Percentiles rank a stretch among this genome's conserved stretches.
These are phyloP conservation scores for Sebastes steindachneri DNA, from an alignment of 2,797 vertebrate genomes.

Conservation along the genomic window DNA sequence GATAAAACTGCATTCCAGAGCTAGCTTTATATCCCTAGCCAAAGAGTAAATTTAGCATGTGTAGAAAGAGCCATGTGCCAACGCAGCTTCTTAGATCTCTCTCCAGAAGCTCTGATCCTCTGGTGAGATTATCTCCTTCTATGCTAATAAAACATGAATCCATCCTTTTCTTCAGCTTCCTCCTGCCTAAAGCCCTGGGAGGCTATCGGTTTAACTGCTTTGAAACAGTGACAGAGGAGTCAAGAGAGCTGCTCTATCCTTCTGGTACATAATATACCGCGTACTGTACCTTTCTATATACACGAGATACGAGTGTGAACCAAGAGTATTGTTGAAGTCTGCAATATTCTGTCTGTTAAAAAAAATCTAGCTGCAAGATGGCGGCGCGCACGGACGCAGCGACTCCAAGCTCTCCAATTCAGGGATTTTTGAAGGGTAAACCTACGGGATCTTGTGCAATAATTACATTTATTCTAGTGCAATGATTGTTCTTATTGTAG, in stretches of 20 bases:
- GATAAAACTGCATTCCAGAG: slow-evolving; percentile 1
- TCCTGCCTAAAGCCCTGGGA: slow-evolving; percentile 2
- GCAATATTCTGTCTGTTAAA: not conserved
- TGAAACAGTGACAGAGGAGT: slow-evolving; percentile 5
- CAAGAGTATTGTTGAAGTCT: not conserved
- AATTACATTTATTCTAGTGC: not conserved
- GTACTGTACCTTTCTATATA: not conserved
- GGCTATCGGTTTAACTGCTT: slow-evolving; percentile 3
- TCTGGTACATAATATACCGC: not conserved
- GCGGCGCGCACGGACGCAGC: accelerated
- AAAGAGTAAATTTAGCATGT: slow-evolving; percentile 38
- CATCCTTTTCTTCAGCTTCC: slow-evolving; percentile 34
- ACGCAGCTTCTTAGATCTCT: slow-evolving; percentile 35
- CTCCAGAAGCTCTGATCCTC: slow-evolving; percentile 53
- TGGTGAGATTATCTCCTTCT: slow-evolving; percentile 40
- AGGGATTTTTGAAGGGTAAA: not conserved
- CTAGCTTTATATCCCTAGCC: slow-evolving; percentile 2
- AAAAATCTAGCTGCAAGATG: not conserved
- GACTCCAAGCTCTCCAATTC: not conserved
- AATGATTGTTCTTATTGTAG: too few relatives aligned
- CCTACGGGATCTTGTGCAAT: not conserved
- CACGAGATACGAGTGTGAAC: not conserved
- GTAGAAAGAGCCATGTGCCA: slow-evolving; percentile 23
- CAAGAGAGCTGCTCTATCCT: slow-evolving; percentile 9
- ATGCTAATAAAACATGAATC: slow-evolving; percentile 55